A percentile compares a stretch with the other conserved stretches of the same genome.
Conservation (phyloP, 2,113 vertebrate species). For the Copsychus sechellarum region DNA sequence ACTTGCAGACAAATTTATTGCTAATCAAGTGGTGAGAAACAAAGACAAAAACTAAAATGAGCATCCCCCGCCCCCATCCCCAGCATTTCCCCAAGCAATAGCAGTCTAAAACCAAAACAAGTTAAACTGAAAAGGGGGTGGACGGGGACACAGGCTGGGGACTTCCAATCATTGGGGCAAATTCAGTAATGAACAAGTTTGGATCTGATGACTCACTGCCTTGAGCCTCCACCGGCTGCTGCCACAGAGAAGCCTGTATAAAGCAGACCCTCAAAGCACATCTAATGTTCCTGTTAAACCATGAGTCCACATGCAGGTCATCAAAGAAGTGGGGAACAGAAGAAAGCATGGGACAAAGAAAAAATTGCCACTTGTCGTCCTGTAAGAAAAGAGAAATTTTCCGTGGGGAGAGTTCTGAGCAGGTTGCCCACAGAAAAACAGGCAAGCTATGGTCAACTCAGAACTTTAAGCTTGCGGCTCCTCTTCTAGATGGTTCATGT, state of each 20-base stretch:
- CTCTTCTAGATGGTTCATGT: not conserved
- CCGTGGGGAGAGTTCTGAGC: not conserved
- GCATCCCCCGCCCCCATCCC: rapidly evolving
- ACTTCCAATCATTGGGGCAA: not conserved
- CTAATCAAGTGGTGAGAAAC: not conserved
- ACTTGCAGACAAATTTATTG: not conserved
- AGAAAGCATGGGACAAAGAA: not conserved
- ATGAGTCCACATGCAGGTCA: not conserved
- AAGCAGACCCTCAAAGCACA: not conserved
- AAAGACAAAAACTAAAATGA: not conserved
- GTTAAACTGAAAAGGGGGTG: not conserved
- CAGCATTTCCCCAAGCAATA: not conserved
- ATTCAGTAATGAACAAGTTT: not conserved
- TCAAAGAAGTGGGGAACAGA: not conserved
- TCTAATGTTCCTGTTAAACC: not conserved
- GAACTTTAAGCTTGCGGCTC: not conserved
- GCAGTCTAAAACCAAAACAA: not conserved
- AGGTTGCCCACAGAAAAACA: not conserved
- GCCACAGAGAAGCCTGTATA: not conserved
- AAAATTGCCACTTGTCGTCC: not conserved
- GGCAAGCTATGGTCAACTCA: not conserved
- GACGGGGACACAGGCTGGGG: not conserved
- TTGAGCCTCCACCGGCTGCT: not conserved
- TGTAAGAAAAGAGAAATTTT: not conserved
- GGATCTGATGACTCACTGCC: not conserved